Evolutionary conservation across 2,797 vertebrate species (phyloP), one percentile per base, ranked within the genome.

Genomic region (Threskiornis aethiopicus): DNA sequence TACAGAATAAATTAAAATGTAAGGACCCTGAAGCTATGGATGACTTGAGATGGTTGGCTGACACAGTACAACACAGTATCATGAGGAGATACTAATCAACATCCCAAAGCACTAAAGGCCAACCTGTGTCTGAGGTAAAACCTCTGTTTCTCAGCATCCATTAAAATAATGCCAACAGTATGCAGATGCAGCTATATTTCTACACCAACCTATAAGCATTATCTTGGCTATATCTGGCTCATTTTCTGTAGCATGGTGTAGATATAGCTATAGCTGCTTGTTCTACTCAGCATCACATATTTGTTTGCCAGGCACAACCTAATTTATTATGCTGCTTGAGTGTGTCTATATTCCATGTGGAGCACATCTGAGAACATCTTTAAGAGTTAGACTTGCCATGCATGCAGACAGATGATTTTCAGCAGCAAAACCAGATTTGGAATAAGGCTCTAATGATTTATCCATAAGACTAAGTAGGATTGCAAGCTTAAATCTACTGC

Each of bases 401-500:
- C 51, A 79, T 59, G 52, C 76, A 79, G 54, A 41, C 3, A 52
- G 52, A 84, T 87, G 81, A 94, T 80, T 84, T 92, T 72, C 81
- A 90, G 35, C 44, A 58, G 59, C 61, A 82, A 73, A 95, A 51
- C 33, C 46, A 88, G 44, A 14, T 67, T 78, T 93, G 79, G 88
- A 90, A 65, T 16, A 55, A 52, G 71, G 39, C 42, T 21, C 24
- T 92, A 47, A 93, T 85, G 65, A 92, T 94, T 94, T 94, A 92
- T 91, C 93, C 64, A 72, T 83, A 78, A 93, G 35, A 49, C 35
- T 65, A 67, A 78, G 84, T 44, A 89, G 80, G 71, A 93, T 1
- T 91, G 64, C 28, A 94, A 69, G 46, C 59, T 96, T 89, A 83
- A 94, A 93, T 93, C 84, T 92, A 75, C 57, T 52, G 64, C 93